phyloP scores from a whole-genome alignment of 2,797 vertebrate species.

The Mormyrus hasselquistii region DNA sequence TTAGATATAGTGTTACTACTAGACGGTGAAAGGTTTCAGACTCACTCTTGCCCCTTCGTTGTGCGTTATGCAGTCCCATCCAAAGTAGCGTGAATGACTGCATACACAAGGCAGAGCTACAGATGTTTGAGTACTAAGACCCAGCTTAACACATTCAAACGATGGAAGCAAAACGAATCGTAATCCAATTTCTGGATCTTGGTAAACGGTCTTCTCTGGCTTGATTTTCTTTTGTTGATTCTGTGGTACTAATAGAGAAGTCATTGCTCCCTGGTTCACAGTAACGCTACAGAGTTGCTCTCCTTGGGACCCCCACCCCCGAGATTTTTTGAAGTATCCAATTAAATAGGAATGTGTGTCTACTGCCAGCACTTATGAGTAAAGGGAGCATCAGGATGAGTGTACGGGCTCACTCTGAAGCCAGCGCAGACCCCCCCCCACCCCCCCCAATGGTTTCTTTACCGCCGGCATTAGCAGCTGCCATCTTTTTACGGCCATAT shows the following conservation, averaged over 20 bases:
- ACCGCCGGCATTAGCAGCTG: background rate
- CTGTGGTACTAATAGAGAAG: background rate
- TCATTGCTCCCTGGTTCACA: background rate
- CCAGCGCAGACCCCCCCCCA: background rate
- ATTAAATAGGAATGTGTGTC: constrained; percentile 1
- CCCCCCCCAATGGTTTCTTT: background rate
- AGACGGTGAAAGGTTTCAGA: constrained; percentile 24
- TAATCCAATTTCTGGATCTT: background rate
- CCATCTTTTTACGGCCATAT: background rate
- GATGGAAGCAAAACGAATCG: background rate
- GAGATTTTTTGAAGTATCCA: background rate
- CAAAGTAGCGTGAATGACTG: background rate
- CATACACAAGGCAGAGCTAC: background rate
- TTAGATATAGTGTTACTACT: constrained; percentile 40
- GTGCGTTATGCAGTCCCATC: background rate
- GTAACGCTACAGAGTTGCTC: background rate
- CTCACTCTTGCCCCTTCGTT: background rate
- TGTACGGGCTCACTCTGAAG: too few species aligned
- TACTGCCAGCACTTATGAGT: background rate
- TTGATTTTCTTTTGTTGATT: background rate
- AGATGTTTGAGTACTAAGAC: background rate
- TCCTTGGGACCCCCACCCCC: background rate
- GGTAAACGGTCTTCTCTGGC: background rate
- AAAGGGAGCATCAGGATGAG: background rate
- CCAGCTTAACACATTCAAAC: background rate